Percentiles rank a stretch among this genome's conserved stretches.
These are phyloP conservation scores for Hirundo rustica DNA, from an alignment of 2,797 vertebrate species.

Conservation along the genomic window DNA sequence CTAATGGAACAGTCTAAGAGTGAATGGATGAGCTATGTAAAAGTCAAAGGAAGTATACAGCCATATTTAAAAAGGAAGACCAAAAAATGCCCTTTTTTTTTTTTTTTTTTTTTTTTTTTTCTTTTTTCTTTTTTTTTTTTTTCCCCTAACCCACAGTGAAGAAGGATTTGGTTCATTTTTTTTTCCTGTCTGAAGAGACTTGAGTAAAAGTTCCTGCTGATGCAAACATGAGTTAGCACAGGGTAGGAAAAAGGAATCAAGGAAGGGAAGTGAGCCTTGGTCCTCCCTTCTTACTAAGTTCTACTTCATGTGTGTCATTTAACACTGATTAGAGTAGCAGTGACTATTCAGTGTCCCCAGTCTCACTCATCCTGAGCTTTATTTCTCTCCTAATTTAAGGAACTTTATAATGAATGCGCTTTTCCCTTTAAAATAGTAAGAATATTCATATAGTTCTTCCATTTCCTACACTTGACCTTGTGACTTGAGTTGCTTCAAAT, in stretches of 20 bases:
- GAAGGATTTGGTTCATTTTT: neutral
- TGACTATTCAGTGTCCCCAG: fast-evolving
- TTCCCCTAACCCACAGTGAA: neutral
- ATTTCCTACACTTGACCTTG: neutral
- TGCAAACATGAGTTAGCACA: neutral
- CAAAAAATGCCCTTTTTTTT: neutral
- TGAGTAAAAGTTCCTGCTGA: neutral
- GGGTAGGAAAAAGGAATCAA: neutral
- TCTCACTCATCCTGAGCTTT: neutral
- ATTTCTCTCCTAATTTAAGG: neutral
- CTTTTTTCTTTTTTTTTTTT: neutral
- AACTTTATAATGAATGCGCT: neutral
- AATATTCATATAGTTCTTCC: neutral
- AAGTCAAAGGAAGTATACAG: neutral
- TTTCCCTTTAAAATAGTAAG: neutral
- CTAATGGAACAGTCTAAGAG: neutral
- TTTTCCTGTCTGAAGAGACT: neutral
- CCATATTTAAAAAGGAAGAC: neutral
- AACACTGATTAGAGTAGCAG: neutral
- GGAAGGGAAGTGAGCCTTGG: neutral
- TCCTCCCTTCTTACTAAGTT: neutral
- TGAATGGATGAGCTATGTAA: neutral
- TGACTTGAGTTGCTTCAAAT: neutral
- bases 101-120: neutral
- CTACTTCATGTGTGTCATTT: neutral